phyloP scores from a whole-genome alignment of 2,888 invertebrate genomes.

The Lottia gigantea region DNA sequence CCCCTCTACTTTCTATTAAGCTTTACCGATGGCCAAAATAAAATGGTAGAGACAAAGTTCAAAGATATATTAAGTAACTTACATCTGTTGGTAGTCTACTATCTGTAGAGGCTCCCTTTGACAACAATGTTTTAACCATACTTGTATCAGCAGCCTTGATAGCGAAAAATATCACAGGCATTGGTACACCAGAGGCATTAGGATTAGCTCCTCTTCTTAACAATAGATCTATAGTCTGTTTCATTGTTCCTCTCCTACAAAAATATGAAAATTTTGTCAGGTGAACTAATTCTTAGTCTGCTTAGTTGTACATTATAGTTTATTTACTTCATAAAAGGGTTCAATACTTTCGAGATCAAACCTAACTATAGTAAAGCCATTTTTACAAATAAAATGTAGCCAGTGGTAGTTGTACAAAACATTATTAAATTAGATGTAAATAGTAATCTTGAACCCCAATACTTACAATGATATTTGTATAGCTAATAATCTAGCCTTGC shows the following conservation, averaged over 20 bases:
- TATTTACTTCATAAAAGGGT: too few relatives aligned
- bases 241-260: constrained; percentile 60
- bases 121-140: constrained; percentile 60
- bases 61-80: too few relatives aligned
- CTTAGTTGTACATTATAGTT: too few relatives aligned
- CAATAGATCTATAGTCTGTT: constrained; percentile 60
- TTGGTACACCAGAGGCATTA: constrained; percentile 63
- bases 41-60: too few relatives aligned
- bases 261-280: background rate
- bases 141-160: constrained; percentile 67
- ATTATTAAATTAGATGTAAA: too few relatives aligned
- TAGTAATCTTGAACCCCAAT: too few relatives aligned
- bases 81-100: constrained; percentile 40
- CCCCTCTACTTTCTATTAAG: too few relatives aligned
- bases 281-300: background rate
- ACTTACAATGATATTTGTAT: constrained; percentile 45
- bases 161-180: constrained; percentile 67
- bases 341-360: too few relatives aligned
- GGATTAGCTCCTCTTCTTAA: constrained; percentile 66
- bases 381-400: too few relatives aligned
- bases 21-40: too few relatives aligned
- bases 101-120: constrained; percentile 61
- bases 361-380: too few relatives aligned
- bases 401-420: too few relatives aligned
- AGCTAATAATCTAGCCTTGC: constrained; percentile 58